Evolutionary conservation across 2,797 vertebrate species (phyloP).

Genomic region (Toxotes lorentzi): DNA sequence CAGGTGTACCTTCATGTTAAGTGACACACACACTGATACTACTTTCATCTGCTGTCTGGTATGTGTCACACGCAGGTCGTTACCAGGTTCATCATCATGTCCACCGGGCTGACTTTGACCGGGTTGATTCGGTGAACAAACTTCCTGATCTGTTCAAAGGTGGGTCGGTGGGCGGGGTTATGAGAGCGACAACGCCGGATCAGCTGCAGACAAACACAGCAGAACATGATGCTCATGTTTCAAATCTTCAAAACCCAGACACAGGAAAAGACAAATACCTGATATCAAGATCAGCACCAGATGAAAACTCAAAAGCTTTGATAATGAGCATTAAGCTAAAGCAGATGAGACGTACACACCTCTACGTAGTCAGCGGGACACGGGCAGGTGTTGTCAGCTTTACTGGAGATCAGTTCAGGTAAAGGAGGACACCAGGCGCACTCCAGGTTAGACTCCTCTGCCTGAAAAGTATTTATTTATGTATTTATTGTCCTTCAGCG

Average conservation of each 20-base stretch:
- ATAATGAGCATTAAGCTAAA: neutral
- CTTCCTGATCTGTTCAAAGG: conserved; percentile 90
- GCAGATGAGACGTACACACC: conserved; percentile 35
- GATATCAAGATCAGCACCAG: too few relatives aligned
- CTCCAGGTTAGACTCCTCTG: conserved; percentile 81
- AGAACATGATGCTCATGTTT: too few relatives aligned
- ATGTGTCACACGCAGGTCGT: neutral
- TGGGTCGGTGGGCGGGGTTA: conserved; percentile 87
- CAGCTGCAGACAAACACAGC: conserved; percentile 82
- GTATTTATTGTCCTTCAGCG: neutral
- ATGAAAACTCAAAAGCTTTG: too few relatives aligned
- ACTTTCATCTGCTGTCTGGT: neutral
- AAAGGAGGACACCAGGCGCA: conserved; percentile 84
- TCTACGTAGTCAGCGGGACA: conserved; percentile 88
- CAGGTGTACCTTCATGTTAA: neutral
- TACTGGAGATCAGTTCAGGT: conserved; percentile 87
- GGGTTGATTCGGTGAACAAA: conserved; percentile 90
- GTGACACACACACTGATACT: too few relatives aligned
- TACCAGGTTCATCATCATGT: conserved; percentile 93
- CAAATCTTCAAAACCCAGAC: too few relatives aligned
- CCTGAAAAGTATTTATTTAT: conserved; percentile 61
- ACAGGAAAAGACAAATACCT: too few relatives aligned
- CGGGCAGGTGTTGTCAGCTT: conserved; percentile 86
- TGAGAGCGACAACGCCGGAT: conserved; percentile 87
- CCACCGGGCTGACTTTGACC: conserved; percentile 90